Conservation (phyloP, 2,113 vertebrate genomes). For the Sinocyclocheilus rhinocerous region DNA sequence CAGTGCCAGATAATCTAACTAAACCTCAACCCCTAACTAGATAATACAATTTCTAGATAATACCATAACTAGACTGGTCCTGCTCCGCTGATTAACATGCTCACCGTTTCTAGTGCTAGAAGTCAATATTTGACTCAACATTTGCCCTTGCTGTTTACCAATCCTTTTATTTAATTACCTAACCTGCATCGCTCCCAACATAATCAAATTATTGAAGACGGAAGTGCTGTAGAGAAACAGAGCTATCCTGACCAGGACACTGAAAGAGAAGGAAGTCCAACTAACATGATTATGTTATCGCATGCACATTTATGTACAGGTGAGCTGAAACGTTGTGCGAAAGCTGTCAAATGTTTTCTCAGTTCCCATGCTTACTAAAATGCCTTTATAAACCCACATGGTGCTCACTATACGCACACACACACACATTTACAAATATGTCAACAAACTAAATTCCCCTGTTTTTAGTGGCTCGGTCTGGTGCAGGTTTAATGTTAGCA, state of each 20-base stretch:
- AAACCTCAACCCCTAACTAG: background rate
- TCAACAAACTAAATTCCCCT: conserved; percentile 18
- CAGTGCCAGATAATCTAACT: background rate
- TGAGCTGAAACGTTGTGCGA: background rate
- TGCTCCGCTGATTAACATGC: background rate
- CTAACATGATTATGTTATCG: background rate
- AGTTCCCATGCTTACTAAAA: background rate
- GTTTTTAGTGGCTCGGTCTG: conserved; percentile 24
- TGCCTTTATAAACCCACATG: background rate
- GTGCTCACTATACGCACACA: background rate
- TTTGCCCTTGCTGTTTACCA: background rate
- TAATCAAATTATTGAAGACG: background rate
- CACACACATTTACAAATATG: background rate
- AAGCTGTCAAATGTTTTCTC: background rate
- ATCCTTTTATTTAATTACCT: background rate
- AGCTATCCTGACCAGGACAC: background rate
- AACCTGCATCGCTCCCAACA: background rate
- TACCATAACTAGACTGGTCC: background rate
- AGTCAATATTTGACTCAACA: background rate
- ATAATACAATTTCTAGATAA: background rate
- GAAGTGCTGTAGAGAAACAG: background rate
- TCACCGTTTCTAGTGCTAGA: background rate
- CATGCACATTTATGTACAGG: background rate
- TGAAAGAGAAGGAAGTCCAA: background rate
- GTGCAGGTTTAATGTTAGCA: conserved; percentile 42